Conservation (phyloP, 1,140 invertebrate genomes). For the Globodera ellingtonae region DNA sequence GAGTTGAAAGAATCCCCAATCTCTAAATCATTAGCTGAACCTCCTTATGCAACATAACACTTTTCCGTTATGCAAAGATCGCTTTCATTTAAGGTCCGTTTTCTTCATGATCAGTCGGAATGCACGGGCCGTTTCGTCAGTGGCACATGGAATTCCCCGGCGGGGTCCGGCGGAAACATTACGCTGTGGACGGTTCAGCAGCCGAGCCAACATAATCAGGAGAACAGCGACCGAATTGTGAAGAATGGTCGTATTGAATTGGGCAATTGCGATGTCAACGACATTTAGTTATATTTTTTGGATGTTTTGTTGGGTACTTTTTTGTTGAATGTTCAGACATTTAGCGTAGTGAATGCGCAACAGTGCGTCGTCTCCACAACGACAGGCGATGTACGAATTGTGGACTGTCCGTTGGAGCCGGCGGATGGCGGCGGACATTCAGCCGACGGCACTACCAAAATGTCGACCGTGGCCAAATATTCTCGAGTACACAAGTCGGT, state of each 20-base stretch:
- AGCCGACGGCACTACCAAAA: neutral
- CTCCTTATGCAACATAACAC: too few relatives aligned
- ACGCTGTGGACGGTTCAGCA: slow-evolving; percentile 18
- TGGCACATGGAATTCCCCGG: slow-evolving; percentile 15
- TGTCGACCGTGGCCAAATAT: slow-evolving; percentile 11
- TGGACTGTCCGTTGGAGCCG: slow-evolving; percentile 7
- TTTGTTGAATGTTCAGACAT: too few relatives aligned
- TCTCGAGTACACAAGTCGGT: slow-evolving; percentile 19
- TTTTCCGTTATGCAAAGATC: neutral
- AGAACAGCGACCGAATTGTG: neutral
- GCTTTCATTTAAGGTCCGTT: slow-evolving; percentile 20
- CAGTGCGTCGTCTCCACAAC: slow-evolving; percentile 23
- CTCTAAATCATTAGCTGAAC: too few relatives aligned
- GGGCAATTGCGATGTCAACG: slow-evolving; percentile 24
- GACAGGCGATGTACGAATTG: slow-evolving; percentile 12
- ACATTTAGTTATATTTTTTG: slow-evolving; percentile 16
- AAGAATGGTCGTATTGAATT: slow-evolving; percentile 5
- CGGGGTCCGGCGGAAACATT: neutral
- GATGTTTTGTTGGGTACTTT: too few relatives aligned
- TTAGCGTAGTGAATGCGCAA: slow-evolving; percentile 14
- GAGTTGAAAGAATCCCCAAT: too few relatives aligned
- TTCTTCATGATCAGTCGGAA: slow-evolving; percentile 20
- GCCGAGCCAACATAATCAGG: neutral
- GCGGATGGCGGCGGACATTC: neutral
- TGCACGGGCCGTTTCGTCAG: slow-evolving; percentile 17